Evolutionary conservation across 2,888 invertebrate species (phyloP), one percentile per base, ranked within the genome.

Genomic region (Mamestra brassicae): DNA sequence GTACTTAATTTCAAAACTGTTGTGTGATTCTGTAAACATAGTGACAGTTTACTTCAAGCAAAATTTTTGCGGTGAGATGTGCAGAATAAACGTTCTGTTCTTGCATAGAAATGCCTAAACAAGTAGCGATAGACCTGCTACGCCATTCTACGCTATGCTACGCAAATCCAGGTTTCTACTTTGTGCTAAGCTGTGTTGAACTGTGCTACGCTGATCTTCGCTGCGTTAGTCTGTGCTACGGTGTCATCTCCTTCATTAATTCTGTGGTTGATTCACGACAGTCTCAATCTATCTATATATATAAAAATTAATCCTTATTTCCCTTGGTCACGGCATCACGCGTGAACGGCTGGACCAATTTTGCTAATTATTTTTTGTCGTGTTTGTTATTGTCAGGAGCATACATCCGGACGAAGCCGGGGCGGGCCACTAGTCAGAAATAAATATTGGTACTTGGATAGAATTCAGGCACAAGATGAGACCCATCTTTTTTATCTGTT

Each of bases 391-490:
- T 1, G 26, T 26, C 1, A 26, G 1, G 26, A 26, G 26, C 1
- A 26, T 26, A 26, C 26, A 26, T 26, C 26, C 26, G 26, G 26
- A 26, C 26, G 26, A 26, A 26, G 26, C 26, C 26, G 26, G 26
- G 26, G 26, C 26, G 26, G 26, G 26, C 26, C 26, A 26, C 26
- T 26, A 38, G 64, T 15, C 17, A 38, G 0, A 42, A 26, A 47
- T 47, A 76, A 52, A 13, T 7, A 55, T 55, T 65, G 4, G 4
- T 55, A 34, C 50, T 80, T 55, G 55, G 36, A 36, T 47, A 47
- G 5, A 11, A 26, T 34, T 36, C 57, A 68, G 45, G 47, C 11
- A 26, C 7, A 45, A 52, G 61, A 62, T 57, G 26, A 62, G 50
- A 54, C 13, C 36, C 8, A 47, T 13, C 36, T 67, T 78, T 42